Evolutionary conservation across 2,113 vertebrate genomes (phyloP).

Genomic region (Myrmecobius fasciatus): DNA sequence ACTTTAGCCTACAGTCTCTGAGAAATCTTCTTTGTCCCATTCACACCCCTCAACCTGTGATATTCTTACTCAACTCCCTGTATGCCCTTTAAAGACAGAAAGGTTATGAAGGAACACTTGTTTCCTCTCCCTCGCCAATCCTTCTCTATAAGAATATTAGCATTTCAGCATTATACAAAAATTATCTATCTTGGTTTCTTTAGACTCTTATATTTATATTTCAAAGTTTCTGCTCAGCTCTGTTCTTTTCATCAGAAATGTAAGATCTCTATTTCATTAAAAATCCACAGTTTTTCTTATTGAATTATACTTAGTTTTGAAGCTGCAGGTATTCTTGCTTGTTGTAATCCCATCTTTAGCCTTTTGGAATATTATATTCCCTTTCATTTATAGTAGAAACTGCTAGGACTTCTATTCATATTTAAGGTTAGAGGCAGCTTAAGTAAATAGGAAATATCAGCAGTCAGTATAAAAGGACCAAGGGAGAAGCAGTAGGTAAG

Average conservation of each 20-base stretch:
- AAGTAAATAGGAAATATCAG: not conserved
- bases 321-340: not conserved
- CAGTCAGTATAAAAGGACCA: not conserved
- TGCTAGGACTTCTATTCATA: not conserved
- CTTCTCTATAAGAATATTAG: not conserved
- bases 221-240: not conserved
- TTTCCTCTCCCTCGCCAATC: not conserved
- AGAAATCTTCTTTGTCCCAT: too few species aligned
- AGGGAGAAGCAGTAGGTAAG: not conserved
- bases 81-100: not conserved
- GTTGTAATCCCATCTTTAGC: not conserved
- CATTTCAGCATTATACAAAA: not conserved
- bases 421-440: not conserved
- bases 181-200: not conserved
- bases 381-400: not conserved
- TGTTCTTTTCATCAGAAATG: not conserved
- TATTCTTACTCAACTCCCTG: not conserved
- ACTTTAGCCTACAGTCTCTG: too few species aligned
- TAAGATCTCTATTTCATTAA: not conserved
- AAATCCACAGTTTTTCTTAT: not conserved
- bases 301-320: not conserved
- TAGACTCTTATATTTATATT: not conserved
- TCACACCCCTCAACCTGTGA: not conserved
- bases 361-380: not conserved
- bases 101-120: not conserved